Conservation (phyloP, 2,888 invertebrate species). For the Cataglyphis rosenhaueri region DNA sequence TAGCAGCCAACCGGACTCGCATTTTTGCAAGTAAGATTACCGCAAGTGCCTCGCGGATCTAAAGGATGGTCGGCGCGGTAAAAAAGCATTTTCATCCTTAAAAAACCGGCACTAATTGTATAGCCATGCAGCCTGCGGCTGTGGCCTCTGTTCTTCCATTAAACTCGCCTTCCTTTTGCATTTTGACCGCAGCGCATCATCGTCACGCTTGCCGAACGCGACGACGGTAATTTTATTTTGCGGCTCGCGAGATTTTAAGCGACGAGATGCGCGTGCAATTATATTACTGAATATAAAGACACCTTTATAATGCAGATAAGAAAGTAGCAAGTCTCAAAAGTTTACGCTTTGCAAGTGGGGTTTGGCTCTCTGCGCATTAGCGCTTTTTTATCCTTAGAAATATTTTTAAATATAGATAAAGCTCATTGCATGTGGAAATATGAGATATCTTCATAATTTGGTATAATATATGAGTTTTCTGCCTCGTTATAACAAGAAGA, state of each 20-base stretch:
- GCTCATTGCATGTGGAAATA: not conserved
- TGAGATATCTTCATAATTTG: not conserved
- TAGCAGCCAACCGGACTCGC: constrained; percentile 53
- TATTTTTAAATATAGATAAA: not conserved
- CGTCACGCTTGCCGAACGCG: constrained; percentile 34
- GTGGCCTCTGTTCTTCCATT: constrained; percentile 33
- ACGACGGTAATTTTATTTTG: constrained; percentile 38
- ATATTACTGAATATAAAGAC: not conserved
- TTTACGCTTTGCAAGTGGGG: not conserved
- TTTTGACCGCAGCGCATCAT: constrained; percentile 35
- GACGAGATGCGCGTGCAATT: constrained; percentile 13
- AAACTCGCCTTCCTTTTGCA: constrained; percentile 27
- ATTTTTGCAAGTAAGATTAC: constrained; percentile 58
- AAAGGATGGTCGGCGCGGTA: constrained; percentile 46
- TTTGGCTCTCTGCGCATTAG: not conserved
- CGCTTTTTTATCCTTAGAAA: not conserved
- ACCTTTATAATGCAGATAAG: not conserved
- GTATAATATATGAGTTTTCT: not conserved
- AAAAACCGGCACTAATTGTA: constrained; percentile 55
- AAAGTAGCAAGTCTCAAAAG: not conserved
- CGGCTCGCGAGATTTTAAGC: constrained; percentile 1
- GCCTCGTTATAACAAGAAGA: not conserved
- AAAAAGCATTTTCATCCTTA: constrained; percentile 56
- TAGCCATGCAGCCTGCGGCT: constrained; percentile 20
- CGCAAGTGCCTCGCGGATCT: constrained; percentile 46